These are phyloP conservation scores for Oxytorus armatus DNA, from an alignment of 2,888 invertebrate genomes.

Conservation along the genomic window DNA sequence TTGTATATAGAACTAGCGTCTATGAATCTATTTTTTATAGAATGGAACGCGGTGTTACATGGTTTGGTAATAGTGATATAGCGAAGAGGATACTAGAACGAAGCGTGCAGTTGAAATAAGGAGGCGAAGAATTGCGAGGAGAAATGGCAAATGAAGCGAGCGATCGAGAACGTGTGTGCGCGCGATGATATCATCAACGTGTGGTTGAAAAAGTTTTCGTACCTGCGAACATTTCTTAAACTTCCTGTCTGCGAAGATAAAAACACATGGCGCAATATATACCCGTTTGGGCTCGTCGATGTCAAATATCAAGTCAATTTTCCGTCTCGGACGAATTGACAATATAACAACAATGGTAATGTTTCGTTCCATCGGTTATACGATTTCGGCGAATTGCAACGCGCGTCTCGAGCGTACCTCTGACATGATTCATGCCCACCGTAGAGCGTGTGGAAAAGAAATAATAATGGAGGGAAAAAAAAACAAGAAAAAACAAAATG, in stretches of 20 bases:
- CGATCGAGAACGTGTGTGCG: constrained; percentile 8
- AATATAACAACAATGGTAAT: constrained; percentile 23
- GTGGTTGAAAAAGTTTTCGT: constrained; percentile 28
- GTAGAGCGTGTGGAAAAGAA: constrained; percentile 14
- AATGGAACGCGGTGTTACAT: constrained; percentile 2
- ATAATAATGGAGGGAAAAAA: constrained; percentile 20
- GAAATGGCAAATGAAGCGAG: constrained; percentile 36
- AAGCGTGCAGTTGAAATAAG: constrained; percentile 15
- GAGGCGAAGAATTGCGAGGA: constrained; percentile 29
- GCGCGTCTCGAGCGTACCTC: not conserved
- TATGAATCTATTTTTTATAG: not conserved
- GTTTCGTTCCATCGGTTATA: not conserved
- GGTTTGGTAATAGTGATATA: constrained; percentile 7
- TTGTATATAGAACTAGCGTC: not conserved
- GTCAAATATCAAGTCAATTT: constrained; percentile 15
- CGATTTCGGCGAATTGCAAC: constrained; percentile 26
- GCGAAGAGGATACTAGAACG: not conserved
- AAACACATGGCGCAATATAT: constrained; percentile 29
- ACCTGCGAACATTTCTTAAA: constrained; percentile 45
- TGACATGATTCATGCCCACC: constrained; percentile 12
- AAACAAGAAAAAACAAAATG: constrained; percentile 7
- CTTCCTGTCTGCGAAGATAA: constrained; percentile 62
- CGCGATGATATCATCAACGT: constrained; percentile 24
- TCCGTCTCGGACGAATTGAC: not conserved
- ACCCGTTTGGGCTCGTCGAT: constrained; percentile 7